Base-by-base conservation (phyloP, 2,797 vertebrate species). In the Periophthalmus magnuspinnatus region DNA sequence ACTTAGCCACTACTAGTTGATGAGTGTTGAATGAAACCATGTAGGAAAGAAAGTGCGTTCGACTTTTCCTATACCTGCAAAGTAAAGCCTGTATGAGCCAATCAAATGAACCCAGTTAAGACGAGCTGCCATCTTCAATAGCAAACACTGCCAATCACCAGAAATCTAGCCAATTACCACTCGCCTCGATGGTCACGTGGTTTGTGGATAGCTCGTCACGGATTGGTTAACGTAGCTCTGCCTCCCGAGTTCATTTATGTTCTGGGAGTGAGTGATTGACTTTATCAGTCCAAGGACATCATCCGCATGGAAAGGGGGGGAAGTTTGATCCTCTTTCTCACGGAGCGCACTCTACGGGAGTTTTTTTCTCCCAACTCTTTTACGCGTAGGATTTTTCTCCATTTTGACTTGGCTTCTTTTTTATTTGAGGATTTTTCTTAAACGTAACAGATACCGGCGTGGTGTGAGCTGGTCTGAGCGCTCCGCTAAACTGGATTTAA, bases 211-310 rank as follows among this genome's bases (percentile, higher is more conserved):
- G 93, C 91, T 64, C 84, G 54, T 76, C 90, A 86, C 90, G 84
- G 90, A 97, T 97, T 97, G 96, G 95, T 81, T 78, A 85, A 75
- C 83, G 88, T 87, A 84, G 93, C 89, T 88, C 93, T 93, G 95
- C 95, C 95, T 95, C 95, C 94, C 88, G 94, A 93, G 93, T 95
- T 92, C 93, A 95, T 96, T 95, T 96, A 96, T 98, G 96, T 96
- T 95, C 91, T 90, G 92, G 94, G 93, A 95, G 94, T 96, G 95
- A 95, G 94, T 95, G 96, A 94, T 95, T 95, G 95, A 96, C 94
- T 96, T 95, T 95, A 96, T 94, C 96, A 98, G 96, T 95, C 95
- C 95, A 96, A 96, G 96, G 95, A 97, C 96, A 95, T 95, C 94
- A 96, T 94, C 93, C 95, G 91, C 90, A 90, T 93, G 93, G 94